phyloP scores from a whole-genome alignment of 2,888 invertebrate genomes.

The Amiota communis region DNA sequence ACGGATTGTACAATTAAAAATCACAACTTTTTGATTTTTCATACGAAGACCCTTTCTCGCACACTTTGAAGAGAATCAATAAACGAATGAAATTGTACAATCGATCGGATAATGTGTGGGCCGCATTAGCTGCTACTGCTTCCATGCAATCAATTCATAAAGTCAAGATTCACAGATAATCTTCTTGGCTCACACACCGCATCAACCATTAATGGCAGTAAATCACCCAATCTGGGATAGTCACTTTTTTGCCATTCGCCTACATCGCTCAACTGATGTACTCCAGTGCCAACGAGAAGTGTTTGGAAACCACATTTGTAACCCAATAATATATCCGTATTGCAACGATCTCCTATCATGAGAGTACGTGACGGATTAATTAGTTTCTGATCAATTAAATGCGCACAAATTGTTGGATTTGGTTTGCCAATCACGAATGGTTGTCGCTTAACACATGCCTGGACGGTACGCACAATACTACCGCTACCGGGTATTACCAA shows the following conservation, averaged over 20 bases:
- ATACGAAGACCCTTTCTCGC: too few species aligned
- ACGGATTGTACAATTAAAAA: too few species aligned
- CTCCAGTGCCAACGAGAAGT: slow-evolving; percentile 89
- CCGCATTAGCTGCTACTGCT: too few species aligned
- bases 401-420: slow-evolving; percentile 84
- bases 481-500: slow-evolving; percentile 88
- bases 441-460: slow-evolving; percentile 84
- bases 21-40: too few species aligned
- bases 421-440: slow-evolving; percentile 94
- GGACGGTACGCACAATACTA: slow-evolving; percentile 87
- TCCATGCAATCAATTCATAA: too few species aligned
- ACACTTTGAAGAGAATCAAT: too few species aligned
- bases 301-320: slow-evolving; percentile 91
- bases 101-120: too few species aligned
- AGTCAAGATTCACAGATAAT: too few species aligned
- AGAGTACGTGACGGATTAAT: slow-evolving; percentile 85
- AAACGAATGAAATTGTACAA: too few species aligned
- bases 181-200: too few species aligned
- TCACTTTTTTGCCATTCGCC: slow-evolving; percentile 74
- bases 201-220: too few species aligned
- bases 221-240: too few species aligned
- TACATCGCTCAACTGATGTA: slow-evolving; percentile 79
- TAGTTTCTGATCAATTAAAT: slow-evolving; percentile 79
- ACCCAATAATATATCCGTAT: slow-evolving; percentile 94
- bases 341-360: slow-evolving; percentile 76